Evolutionary conservation across 2,113 vertebrate genomes (phyloP), one percentile per base, ranked within the genome.

Genomic region (Rousettus leschenaultii): DNA sequence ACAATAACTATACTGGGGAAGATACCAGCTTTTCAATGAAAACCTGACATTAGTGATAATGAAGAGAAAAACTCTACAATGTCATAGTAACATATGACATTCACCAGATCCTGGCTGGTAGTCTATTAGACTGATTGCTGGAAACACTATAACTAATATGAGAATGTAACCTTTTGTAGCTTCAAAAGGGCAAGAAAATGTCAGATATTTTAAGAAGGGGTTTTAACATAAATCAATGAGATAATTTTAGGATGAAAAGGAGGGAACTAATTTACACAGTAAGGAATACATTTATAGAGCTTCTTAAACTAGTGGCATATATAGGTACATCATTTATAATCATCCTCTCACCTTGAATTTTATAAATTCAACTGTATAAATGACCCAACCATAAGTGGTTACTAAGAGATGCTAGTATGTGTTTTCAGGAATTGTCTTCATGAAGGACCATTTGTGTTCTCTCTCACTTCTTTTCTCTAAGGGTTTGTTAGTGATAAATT

Each of bases 181-280:
- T 94, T 91, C 40, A 77, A 82, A 91, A 70, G 40, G 28, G 7
- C 38, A 97, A 93, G 53, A 83, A 75, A 90, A 95, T 24, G 9
- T 33, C 35, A 77, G 7, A 38, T 12, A 40, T 65, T 9, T 35
- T 38, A 94, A 89, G 59, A 78, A 68, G 26, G 4, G 13, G 74
- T 74, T 89, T 48, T 89, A 74, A 95, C 86, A 89, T 38, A 93
- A 93, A 43, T 70, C 84, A 48, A 73, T 6, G 15, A 90, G 22
- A 38, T 86, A 66, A 94, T 68, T 91, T 74, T 19, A 85, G 73
- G 51, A 82, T 83, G 43, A 96, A 94, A 89, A 40, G 19, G 26
- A 79, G 33, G 35, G 18, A 11, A 66, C 68, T 91, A 89, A 90
- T 85, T 90, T 43, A 63, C 19, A 74, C 26, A 85, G n/a, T 65